Evolutionary conservation across 1,140 invertebrate genomes (phyloP).

Genomic region (Pteromalus puparum): DNA sequence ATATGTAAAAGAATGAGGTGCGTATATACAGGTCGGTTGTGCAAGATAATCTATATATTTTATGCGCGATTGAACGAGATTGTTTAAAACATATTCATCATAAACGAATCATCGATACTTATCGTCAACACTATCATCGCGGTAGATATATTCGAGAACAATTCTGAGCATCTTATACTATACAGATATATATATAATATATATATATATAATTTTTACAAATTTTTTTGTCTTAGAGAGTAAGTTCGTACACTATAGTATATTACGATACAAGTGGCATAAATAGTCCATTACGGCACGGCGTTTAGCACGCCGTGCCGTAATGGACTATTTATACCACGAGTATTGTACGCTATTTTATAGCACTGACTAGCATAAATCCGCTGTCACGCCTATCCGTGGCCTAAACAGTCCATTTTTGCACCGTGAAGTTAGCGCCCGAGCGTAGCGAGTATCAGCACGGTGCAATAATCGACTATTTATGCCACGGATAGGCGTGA

Average conservation of each 20-base stretch:
- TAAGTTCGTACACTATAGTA: conserved; percentile 25
- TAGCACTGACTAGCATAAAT: no score
- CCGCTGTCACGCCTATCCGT: no score
- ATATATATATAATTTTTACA: conserved; percentile 49
- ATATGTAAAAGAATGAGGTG: conserved; percentile 38
- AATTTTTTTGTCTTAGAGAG: conserved; percentile 15
- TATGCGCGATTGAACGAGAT: conserved; percentile 1
- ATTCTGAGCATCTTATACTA: conserved; percentile 38
- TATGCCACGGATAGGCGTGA: no score
- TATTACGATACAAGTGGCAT: no score
- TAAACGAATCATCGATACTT: conserved; percentile 33
- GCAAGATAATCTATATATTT: conserved; percentile 25
- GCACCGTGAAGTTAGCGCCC: no score
- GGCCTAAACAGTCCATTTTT: no score
- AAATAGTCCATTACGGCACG: no score
- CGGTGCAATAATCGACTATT: no score
- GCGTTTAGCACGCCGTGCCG: no score
- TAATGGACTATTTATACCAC: no score
- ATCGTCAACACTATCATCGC: conserved; percentile 22
- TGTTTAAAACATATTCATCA: background rate
- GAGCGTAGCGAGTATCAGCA: no score
- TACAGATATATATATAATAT: conserved; percentile 12
- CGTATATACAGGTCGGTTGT: conserved; percentile 47
- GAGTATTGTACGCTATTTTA: no score
- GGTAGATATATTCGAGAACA: conserved; percentile 33